Base-by-base conservation (phyloP, 2,888 invertebrate genomes). In the Pyralis farinalis region DNA sequence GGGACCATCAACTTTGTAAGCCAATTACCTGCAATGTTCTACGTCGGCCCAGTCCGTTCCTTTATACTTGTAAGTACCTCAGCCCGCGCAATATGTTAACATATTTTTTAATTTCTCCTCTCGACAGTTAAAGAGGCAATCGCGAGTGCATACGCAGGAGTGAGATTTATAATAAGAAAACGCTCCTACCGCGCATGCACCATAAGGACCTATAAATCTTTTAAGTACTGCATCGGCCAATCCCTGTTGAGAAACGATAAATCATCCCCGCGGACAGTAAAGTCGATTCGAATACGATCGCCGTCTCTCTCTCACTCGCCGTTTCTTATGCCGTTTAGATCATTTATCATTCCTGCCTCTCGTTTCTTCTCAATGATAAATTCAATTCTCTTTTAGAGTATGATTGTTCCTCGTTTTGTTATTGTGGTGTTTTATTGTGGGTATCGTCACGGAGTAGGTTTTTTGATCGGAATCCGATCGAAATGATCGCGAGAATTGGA, bases 81-180 rank as follows among this genome's bases (percentile, higher is more conserved):
- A 52, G 58, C 59, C 60, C 60, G 52, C 53, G 73, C 78, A 81
- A 83, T 84, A 85, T 81, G 84, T 84, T 83, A 85, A 84, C 81
- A 83, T 81, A 77, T 73, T 82, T 86, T 86, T 85, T 84, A 85
- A 86, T 85, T 82, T 79, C 77, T 75, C 58, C 67, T 52, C 46
- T 62, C 54, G 76, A 77, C 76, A 77, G 74, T 64, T 73, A 79
- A 83, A 76, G 78, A 78, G 71, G 83, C 77, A 78, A 76, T 79
- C 62, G 81, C 75, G 58, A 83, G 72, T 70, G 68, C 76, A 80
- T 75, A 73, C 74, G 81, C 84, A 79, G 84, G 79, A 85, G 86
- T 86, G 86, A 85, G 77, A 83, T 85, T 86, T 83, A 85, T 86
- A 86, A 85, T 86, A 85, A 81, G 85, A 87, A 84, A 84, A 78